A percentile compares a stretch with the other conserved stretches of the same genome.
Evolutionary conservation across 2,113 vertebrate species (phyloP).

Genomic region (Budorcas taxicolor): DNA sequence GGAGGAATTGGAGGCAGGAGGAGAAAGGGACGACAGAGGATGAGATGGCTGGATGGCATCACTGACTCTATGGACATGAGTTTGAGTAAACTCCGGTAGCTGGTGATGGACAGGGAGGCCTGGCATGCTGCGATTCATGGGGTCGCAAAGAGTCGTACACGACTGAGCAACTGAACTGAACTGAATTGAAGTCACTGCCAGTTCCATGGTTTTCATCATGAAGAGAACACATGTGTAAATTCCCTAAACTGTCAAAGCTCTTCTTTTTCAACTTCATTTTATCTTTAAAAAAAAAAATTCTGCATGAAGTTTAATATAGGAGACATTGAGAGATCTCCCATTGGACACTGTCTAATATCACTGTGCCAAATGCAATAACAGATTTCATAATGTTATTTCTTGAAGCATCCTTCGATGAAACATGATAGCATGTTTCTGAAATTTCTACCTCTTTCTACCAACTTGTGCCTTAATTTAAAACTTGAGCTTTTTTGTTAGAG

Average conservation of each 20-base stretch:
- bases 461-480: conserved; percentile 1
- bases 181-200: neutral
- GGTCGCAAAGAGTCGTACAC: too few species aligned
- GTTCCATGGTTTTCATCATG: neutral
- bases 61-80: too few species aligned
- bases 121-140: too few species aligned
- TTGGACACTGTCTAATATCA: neutral
- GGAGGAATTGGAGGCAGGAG: too few species aligned
- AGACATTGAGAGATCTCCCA: neutral
- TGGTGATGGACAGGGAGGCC: too few species aligned
- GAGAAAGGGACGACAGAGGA: too few species aligned
- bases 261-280: neutral
- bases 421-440: neutral
- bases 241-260: neutral
- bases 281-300: neutral
- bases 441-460: neutral
- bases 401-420: neutral
- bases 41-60: too few species aligned
- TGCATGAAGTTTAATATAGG: conserved; percentile 12
- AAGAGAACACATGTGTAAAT: neutral
- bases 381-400: neutral
- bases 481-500: neutral
- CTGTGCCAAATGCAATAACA: neutral
- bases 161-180: too few species aligned
- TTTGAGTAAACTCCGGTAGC: rapidly evolving